Percentiles rank a stretch among this genome's conserved stretches.
Evolutionary conservation across 2,113 vertebrate species (phyloP).

Genomic region (Dasyurus viverrinus): DNA sequence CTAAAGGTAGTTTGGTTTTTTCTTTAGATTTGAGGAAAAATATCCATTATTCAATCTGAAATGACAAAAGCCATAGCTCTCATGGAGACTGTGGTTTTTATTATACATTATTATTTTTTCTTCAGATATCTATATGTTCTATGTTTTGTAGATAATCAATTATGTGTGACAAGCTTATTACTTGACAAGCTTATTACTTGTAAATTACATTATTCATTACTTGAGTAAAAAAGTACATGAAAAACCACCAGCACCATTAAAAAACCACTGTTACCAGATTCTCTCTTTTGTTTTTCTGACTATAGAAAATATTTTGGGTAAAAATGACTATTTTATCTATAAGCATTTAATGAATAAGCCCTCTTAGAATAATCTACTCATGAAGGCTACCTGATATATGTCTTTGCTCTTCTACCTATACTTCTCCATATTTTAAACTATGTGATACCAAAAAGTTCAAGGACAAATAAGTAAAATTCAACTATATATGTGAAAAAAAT

Average conservation of each 20-base stretch:
- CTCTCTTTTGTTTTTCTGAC: neutral
- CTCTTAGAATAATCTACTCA: neutral
- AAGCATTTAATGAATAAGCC: neutral
- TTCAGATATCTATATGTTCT: neutral
- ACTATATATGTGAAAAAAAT: constrained; percentile 47
- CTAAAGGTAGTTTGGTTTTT: neutral
- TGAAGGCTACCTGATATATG: neutral
- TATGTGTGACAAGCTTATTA: neutral
- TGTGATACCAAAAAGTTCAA: constrained; percentile 34
- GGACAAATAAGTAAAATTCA: constrained; percentile 52
- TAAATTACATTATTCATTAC: neutral
- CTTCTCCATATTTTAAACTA: constrained; percentile 37
- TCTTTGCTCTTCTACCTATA: neutral
- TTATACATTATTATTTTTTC: constrained; percentile 55
- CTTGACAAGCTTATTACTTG: neutral
- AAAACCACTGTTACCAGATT: neutral
- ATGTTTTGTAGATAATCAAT: neutral
- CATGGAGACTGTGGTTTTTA: constrained; percentile 29
- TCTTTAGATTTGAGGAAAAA: neutral
- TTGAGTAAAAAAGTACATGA: neutral
- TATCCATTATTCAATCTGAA: constrained; percentile 41
- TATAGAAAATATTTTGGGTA: neutral
- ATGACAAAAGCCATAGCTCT: constrained; percentile 55
- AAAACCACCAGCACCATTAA: neutral
- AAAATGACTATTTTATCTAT: neutral